phyloP scores from a whole-genome alignment of 2,888 invertebrate species.

The Podabrus alpinus region DNA sequence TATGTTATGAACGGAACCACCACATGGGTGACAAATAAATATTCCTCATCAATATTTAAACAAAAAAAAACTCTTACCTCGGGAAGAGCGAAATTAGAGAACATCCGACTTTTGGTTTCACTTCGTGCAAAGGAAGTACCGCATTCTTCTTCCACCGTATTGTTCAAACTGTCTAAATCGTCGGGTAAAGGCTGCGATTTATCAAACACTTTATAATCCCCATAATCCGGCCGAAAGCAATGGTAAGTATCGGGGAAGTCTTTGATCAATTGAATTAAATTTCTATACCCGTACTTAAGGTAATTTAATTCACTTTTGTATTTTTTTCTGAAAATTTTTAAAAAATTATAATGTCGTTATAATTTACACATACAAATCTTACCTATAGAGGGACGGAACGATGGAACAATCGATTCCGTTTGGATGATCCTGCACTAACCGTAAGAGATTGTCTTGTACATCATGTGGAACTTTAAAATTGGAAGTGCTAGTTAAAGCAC shows the following conservation, averaged over 20 bases:
- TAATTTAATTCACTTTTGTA: slow-evolving; percentile 44
- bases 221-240: slow-evolving; percentile 41
- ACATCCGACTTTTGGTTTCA: neutral
- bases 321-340: slow-evolving; percentile 42
- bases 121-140: neutral
- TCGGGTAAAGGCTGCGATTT: slow-evolving; percentile 40
- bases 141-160: neutral
- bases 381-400: slow-evolving; percentile 57
- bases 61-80: neutral
- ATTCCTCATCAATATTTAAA: too few species aligned
- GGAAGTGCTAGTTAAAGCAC: neutral
- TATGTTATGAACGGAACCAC: too few species aligned
- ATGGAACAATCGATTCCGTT: slow-evolving; percentile 59
- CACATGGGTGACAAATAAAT: too few species aligned
- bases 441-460: slow-evolving; percentile 44
- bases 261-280: slow-evolving; percentile 46
- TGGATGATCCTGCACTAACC: slow-evolving; percentile 50
- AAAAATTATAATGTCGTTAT: neutral
- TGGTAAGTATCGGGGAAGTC: slow-evolving; percentile 46
- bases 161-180: slow-evolving; percentile 9
- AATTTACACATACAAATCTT: slow-evolving; percentile 23
- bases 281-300: slow-evolving; percentile 44
- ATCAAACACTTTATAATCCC: slow-evolving; percentile 51
- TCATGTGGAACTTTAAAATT: slow-evolving; percentile 39
- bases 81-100: neutral